Evolutionary conservation across 2,888 invertebrate species (phyloP).

Genomic region (Sinohyriopsis cumingii): DNA sequence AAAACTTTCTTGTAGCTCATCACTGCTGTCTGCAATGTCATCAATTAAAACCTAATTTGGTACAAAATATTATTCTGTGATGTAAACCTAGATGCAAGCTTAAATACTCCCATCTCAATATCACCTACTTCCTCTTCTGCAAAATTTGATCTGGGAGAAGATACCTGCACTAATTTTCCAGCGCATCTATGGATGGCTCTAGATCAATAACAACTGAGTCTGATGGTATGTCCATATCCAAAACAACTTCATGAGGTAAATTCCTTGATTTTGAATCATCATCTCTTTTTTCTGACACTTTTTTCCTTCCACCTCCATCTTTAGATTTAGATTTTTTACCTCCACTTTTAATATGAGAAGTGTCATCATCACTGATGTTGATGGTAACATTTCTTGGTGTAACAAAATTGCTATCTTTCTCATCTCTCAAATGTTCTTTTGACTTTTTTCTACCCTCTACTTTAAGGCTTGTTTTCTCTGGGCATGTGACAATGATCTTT

Average conservation of each 20-base stretch:
- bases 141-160: constrained; percentile 21
- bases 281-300: neutral
- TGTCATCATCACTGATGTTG: constrained; percentile 9
- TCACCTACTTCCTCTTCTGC: constrained; percentile 17
- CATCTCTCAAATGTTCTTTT: constrained; percentile 3
- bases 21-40: constrained; percentile 36
- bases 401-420: neutral
- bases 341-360: neutral
- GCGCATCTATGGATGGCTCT: constrained; percentile 29
- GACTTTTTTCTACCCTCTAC: too few relatives aligned
- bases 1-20: constrained; percentile 9
- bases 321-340: neutral
- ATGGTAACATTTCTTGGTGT: constrained; percentile 16
- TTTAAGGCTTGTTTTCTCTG: too few relatives aligned
- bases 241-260: constrained; percentile 3
- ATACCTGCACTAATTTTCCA: constrained; percentile 16
- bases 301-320: neutral
- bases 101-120: constrained; percentile 18
- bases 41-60: constrained; percentile 50
- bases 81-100: constrained; percentile 23
- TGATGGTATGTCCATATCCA: constrained; percentile 30
- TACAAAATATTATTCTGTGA: constrained; percentile 28
- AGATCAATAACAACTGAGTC: constrained; percentile 40
- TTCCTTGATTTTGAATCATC: constrained; percentile 2
- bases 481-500: too few relatives aligned